Evolutionary conservation across 2,797 vertebrate species (phyloP), one percentile per base, ranked within the genome.

Genomic region (Saxicola maurus): DNA sequence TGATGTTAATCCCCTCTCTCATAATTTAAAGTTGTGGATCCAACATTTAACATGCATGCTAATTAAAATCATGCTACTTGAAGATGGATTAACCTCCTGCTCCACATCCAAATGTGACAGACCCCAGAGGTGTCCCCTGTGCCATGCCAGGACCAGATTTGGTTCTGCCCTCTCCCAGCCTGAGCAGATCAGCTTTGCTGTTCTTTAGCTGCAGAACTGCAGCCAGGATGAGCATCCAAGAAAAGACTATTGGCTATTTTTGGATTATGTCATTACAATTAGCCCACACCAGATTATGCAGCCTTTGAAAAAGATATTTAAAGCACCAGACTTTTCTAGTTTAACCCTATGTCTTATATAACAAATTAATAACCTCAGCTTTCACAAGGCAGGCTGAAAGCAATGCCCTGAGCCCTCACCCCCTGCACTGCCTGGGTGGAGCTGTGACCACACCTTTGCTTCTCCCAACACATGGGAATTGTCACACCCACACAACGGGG

Each of bases 221-320:
- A 57, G 75, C 68, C 25, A 78, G 91, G 91, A 93, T 86, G 95
- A 95, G 91, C 83, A 73, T n/a, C 11, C 14, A 74, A 38, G 90
- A 82, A 81, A 80, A 81, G 94, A 66, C 94, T 77, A 73, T 23
- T n/a, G 78, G 92, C 89, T 96, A 92, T 94, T 92, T 94, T 72
- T 80, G 92, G 95, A 94, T 95, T 66, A 95, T 88, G 92, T 48
- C 95, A 94, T 89, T 94, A 94, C 91, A 88, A 77, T 71, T 87
- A 91, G 92, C 91, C 92, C 37, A 81, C 90, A 91, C 24, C 90
- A 96, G 95, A 91, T 96, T 96, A 96, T 23, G 82, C 23, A 92
- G 88, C 31, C 87, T 78, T 92, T 89, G 71, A 87, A 82, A 90
- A 87, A 92, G 88, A 31, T 95, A 96, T 96, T 96, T 96, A 94